Evolutionary conservation across 2,797 vertebrate genomes (phyloP).

Genomic region (Chaetophractus vellerosus): DNA sequence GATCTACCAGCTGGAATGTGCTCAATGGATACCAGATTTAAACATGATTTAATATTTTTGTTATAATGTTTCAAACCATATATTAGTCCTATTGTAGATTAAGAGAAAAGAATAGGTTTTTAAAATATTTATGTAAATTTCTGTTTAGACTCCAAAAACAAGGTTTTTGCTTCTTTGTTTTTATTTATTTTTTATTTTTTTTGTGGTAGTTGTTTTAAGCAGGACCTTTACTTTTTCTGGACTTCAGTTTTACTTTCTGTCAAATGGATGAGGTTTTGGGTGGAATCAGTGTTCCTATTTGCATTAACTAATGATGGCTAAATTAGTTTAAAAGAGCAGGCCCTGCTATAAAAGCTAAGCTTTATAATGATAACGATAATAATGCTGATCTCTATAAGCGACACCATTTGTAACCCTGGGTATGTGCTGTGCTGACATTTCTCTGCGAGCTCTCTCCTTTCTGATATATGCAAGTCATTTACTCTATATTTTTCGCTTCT

Average conservation of each 20-base stretch:
- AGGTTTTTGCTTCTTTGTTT: background rate
- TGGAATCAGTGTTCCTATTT: slow-evolving; percentile 8
- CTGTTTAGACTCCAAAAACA: background rate
- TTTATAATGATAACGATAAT: background rate
- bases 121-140: slow-evolving; percentile 40
- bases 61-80: slow-evolving; percentile 23
- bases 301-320: slow-evolving; percentile 56
- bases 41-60: background rate
- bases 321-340: slow-evolving; percentile 71
- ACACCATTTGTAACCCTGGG: background rate
- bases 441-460: background rate
- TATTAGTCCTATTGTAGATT: background rate
- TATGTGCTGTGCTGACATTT: slow-evolving; percentile 39
- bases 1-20: background rate
- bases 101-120: background rate
- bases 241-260: background rate
- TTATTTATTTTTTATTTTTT: background rate
- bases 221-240: slow-evolving; percentile 7
- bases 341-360: background rate
- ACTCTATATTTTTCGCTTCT: slow-evolving; percentile 66
- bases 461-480: slow-evolving; percentile 83
- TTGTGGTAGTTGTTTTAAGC: background rate
- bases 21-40: background rate
- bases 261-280: slow-evolving; percentile 47
- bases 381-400: background rate